Evolutionary conservation across 2,888 invertebrate species (phyloP), one percentile per base, ranked within the genome.

Genomic region (Phengaris alcon): DNA sequence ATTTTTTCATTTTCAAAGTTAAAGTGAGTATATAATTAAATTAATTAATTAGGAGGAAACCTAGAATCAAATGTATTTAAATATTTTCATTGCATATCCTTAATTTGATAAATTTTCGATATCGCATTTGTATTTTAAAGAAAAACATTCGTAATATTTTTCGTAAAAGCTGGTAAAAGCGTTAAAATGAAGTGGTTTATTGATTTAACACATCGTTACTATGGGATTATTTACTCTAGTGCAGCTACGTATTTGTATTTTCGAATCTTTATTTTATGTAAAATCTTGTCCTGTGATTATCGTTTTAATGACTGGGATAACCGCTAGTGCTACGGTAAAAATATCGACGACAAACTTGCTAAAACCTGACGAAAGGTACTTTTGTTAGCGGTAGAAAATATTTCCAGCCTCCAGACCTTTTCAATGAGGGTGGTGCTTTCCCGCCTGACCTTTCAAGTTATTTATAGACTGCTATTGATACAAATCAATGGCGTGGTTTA

Each of bases 301-400:
- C 79, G 79, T 77, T 84, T 92, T 90, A 86, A 94, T 94, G 94
- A 93, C 93, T 85, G 93, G 93, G 80, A 86, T 94, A 80, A 88
- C 84, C 80, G 94, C 93, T 79, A 91, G 87, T 85, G 94, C 94
- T 81, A 88, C 91, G 77, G 88, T 94, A 82, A 88, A 88, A 84
- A 91, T 94, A 81, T 87, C 85, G 75, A 90, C 89, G 15, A 90
- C 87, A 84, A 90, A 85, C 78, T 84, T 85, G 77, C 83, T 85
- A 78, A 78, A 81, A 57, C 81, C 82, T 68, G 81, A 81, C 77
- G 77, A 78, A 81, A 88, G 90, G 91, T 91, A 88, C n/a, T 55
- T 46, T 15, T 44, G 13, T 22, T 35, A n/a, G 22, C 44, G 55
- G n/a, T 55, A 10, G 6, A 70, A 52, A 35, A 57, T 68, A 57